Evolutionary conservation across 2,888 invertebrate species (phyloP).

Genomic region (Drosophila algonquin): DNA sequence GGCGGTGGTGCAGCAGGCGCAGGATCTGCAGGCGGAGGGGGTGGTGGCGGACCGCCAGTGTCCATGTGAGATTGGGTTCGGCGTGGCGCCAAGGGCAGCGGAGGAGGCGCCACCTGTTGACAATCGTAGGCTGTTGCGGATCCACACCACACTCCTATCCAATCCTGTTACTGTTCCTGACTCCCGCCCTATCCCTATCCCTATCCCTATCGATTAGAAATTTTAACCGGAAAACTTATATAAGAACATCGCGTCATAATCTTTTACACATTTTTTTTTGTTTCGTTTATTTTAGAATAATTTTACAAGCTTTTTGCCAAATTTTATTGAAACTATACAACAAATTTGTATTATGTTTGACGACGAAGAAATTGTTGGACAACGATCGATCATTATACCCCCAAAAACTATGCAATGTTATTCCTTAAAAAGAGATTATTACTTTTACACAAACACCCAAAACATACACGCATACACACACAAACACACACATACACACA

Average conservation of each 20-base stretch:
- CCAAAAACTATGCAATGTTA: constrained; percentile 78
- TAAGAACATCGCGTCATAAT: constrained; percentile 27
- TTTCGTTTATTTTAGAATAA: constrained; percentile 71
- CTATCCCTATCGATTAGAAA: constrained; percentile 22
- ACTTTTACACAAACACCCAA: constrained; percentile 50
- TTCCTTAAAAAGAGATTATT: constrained; percentile 81
- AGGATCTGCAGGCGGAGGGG: constrained; percentile 25
- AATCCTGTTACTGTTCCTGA: neutral
- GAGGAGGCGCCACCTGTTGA: constrained; percentile 77
- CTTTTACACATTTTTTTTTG: constrained; percentile 39
- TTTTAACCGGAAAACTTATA: constrained; percentile 38
- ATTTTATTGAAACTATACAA: constrained; percentile 47
- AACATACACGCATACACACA: constrained; percentile 42
- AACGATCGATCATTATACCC: constrained; percentile 51
- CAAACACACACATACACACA: constrained; percentile 26
- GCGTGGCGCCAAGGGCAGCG: constrained; percentile 71
- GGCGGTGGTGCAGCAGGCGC: constrained; percentile 13
- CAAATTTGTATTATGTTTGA: constrained; percentile 68
- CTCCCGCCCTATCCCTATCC: neutral
- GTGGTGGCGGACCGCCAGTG: constrained; percentile 35
- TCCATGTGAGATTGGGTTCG: constrained; percentile 73
- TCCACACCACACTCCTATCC: constrained; percentile 30
- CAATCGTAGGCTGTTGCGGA: constrained; percentile 54
- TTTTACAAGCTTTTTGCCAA: constrained; percentile 78
- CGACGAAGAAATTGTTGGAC: constrained; percentile 67